Evolutionary conservation across 2,113 vertebrate species (phyloP).

Genomic region (Myanophis thanlyinensis): DNA sequence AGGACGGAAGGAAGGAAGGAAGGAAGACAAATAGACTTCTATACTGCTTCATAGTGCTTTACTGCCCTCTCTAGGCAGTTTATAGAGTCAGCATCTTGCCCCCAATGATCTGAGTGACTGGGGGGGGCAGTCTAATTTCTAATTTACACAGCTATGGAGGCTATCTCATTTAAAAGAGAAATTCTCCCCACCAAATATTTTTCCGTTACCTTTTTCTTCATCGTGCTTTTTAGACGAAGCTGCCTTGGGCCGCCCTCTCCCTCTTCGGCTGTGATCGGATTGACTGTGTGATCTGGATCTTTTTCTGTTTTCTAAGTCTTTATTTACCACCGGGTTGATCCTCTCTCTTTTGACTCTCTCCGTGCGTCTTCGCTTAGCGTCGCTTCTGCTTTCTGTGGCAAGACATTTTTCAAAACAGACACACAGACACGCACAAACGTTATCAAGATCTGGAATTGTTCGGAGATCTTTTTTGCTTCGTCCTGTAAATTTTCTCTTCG

Average conservation of each 20-base stretch:
- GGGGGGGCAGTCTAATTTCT: background rate
- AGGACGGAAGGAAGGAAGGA: no score
- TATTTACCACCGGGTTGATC: conserved; percentile 83
- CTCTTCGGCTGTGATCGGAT: conserved; percentile 89
- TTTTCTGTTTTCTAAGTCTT: conserved; percentile 90
- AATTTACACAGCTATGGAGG: background rate
- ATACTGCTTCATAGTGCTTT: no score
- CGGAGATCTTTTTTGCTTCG: background rate
- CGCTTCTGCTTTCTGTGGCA: conserved; percentile 85
- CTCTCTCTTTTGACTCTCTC: conserved; percentile 91
- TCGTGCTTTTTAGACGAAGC: conserved; percentile 91
- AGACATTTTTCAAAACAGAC: conserved; percentile 47
- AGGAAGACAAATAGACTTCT: no score
- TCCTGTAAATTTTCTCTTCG: background rate
- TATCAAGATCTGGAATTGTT: background rate
- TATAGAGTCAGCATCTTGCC: no score
- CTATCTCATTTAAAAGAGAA: background rate
- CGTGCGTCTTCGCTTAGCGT: conserved; percentile 90
- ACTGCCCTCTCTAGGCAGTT: no score
- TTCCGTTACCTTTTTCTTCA: conserved; percentile 90
- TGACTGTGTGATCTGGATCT: conserved; percentile 91
- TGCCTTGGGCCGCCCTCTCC: conserved; percentile 91
- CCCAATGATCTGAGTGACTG: no score
- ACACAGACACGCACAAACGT: background rate
- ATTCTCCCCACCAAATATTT: background rate